Conservation (phyloP, 2,888 invertebrate species). For the Philopedon plagiatum region DNA sequence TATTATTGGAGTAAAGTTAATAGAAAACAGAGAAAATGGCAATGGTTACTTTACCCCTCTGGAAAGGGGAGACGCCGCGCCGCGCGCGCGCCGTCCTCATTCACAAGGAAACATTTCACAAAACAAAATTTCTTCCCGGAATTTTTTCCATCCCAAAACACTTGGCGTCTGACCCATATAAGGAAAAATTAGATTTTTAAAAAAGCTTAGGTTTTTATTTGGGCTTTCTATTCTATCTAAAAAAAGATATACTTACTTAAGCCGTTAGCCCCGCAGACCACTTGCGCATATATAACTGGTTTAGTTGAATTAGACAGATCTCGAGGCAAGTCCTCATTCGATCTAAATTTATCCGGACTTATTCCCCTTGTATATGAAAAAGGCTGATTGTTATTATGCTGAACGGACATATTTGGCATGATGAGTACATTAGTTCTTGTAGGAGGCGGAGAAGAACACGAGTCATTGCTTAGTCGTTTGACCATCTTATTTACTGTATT, state of each 20-base stretch:
- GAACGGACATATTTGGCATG: constrained; percentile 74
- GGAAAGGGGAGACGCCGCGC: no score
- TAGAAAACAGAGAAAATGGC: no score
- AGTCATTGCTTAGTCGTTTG: constrained; percentile 81
- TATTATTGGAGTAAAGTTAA: no score
- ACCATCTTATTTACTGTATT: constrained; percentile 85
- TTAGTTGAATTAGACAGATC: constrained; percentile 63
- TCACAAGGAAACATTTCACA: no score
- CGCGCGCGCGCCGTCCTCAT: no score
- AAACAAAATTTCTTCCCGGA: no score
- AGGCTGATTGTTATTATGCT: constrained; percentile 82
- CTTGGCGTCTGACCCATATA: no score
- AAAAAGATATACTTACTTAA: constrained; percentile 41
- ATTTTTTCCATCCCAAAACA: no score
- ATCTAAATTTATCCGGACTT: constrained; percentile 66
- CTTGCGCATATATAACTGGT: constrained; percentile 84
- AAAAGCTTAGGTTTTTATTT: background rate
- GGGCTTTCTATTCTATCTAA: background rate
- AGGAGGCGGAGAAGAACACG: constrained; percentile 77
- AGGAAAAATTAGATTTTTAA: background rate
- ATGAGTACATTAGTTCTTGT: constrained; percentile 73
- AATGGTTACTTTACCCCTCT: no score
- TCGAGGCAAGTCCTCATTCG: constrained; percentile 59
- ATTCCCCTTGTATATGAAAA: constrained; percentile 82
- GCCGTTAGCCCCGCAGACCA: constrained; percentile 72